Conservation (phyloP, 1,140 invertebrate species). For the Delia radicum region DNA sequence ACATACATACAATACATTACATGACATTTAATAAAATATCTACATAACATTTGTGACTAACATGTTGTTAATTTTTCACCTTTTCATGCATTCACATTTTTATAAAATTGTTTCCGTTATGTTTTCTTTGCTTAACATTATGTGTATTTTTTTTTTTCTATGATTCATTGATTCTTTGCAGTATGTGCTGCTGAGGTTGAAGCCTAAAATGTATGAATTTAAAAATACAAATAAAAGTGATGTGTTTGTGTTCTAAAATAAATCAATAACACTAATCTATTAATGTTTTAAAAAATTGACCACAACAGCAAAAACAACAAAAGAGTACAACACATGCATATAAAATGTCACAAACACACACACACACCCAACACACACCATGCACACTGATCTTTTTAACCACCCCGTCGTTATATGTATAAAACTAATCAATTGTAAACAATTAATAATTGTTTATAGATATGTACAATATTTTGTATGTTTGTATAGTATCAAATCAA, state of each 20-base stretch:
- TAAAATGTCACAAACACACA: background rate
- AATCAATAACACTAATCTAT: background rate
- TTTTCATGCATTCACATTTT: background rate
- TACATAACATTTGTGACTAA: background rate
- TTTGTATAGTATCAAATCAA: no score
- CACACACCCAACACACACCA: no score
- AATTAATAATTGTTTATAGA: background rate
- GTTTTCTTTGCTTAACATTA: constrained; percentile 42
- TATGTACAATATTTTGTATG: background rate
- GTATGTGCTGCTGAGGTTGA: constrained; percentile 56
- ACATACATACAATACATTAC: no score
- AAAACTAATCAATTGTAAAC: background rate
- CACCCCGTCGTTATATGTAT: background rate
- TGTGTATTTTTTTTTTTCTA: constrained; percentile 45
- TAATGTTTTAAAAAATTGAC: background rate
- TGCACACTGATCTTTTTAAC: no score
- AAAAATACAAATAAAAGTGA: constrained; percentile 2
- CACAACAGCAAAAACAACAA: no score
- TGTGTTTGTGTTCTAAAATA: constrained; percentile 1
- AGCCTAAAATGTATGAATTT: constrained; percentile 42
- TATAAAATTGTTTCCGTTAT: background rate
- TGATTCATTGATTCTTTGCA: constrained; percentile 55
- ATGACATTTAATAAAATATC: no score
- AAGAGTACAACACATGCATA: background rate
- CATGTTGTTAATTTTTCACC: background rate